Evolutionary conservation across 2,113 vertebrate species (phyloP).

Genomic region (Ochotona princeps): DNA sequence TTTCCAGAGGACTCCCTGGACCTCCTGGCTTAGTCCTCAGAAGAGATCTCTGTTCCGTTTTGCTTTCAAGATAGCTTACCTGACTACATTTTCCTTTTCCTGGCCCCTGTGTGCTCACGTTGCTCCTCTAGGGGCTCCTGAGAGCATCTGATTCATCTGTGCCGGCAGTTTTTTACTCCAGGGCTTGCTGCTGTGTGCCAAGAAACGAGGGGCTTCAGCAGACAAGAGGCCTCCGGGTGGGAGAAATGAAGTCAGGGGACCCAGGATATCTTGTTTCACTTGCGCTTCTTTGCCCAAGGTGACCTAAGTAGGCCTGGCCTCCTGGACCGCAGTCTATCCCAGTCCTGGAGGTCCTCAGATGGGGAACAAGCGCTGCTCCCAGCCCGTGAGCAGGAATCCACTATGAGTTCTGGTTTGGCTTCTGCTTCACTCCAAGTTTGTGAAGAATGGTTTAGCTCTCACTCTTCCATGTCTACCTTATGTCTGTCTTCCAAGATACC

Average conservation of each 20-base stretch:
- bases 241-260: neutral
- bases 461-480: neutral
- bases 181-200: too few relatives aligned
- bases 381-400: neutral
- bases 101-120: neutral
- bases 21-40: neutral
- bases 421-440: neutral
- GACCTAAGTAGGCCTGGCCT: neutral
- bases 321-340: neutral
- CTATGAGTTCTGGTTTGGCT: neutral
- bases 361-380: too few relatives aligned
- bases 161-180: too few relatives aligned
- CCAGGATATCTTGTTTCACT: neutral
- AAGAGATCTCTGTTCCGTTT: neutral
- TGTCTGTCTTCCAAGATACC: neutral
- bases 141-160: too few relatives aligned
- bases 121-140: neutral
- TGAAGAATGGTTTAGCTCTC: neutral
- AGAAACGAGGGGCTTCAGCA: too few relatives aligned
- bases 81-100: neutral
- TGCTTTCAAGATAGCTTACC: neutral
- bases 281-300: neutral
- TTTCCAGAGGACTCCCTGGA: too few relatives aligned
- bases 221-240: too few relatives aligned
- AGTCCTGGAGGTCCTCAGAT: too few relatives aligned